phyloP scores from a whole-genome alignment of 2,113 vertebrate species.

The Carassius gibelio region DNA sequence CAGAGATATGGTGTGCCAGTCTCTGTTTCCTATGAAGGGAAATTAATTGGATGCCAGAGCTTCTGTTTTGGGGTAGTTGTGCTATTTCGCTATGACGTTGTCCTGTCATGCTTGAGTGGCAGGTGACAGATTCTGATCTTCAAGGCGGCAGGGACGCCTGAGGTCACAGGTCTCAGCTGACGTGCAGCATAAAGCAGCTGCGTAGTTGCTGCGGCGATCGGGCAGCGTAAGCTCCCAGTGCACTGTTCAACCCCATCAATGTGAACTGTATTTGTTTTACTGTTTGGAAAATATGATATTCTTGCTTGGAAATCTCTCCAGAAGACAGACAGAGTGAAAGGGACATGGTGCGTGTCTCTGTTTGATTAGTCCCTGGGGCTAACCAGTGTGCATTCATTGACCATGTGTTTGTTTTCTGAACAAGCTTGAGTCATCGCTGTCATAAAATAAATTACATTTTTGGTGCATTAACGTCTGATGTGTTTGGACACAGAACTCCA shows the following conservation, averaged over 20 bases:
- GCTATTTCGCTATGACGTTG: constrained; percentile 66
- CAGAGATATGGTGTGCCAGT: constrained; percentile 36
- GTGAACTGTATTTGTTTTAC: constrained; percentile 83
- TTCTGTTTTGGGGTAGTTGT: constrained; percentile 81
- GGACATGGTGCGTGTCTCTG: background rate
- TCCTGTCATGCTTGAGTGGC: constrained; percentile 52
- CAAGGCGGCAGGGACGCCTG: constrained; percentile 58
- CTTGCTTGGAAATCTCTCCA: constrained; percentile 13
- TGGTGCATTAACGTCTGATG: constrained; percentile 44
- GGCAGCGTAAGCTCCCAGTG: constrained; percentile 86
- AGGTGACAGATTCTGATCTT: constrained; percentile 43
- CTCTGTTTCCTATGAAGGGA: constrained; percentile 1
- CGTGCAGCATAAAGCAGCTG: constrained; percentile 72
- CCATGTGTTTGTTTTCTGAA: constrained; percentile 63
- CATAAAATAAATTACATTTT: constrained; percentile 46
- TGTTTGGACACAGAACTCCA: constrained; percentile 35
- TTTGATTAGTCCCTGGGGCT: constrained; percentile 64
- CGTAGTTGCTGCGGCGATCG: constrained; percentile 55
- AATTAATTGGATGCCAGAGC: constrained; percentile 82
- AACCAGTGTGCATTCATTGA: constrained; percentile 46
- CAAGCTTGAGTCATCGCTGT: constrained; percentile 47
- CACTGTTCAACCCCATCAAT: constrained; percentile 96
- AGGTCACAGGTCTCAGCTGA: constrained; percentile 69
- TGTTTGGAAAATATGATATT: constrained; percentile 22
- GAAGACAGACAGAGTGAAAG: constrained; percentile 7